phyloP scores from a whole-genome alignment of 2,113 vertebrate genomes.

The Laticauda colubrina region DNA sequence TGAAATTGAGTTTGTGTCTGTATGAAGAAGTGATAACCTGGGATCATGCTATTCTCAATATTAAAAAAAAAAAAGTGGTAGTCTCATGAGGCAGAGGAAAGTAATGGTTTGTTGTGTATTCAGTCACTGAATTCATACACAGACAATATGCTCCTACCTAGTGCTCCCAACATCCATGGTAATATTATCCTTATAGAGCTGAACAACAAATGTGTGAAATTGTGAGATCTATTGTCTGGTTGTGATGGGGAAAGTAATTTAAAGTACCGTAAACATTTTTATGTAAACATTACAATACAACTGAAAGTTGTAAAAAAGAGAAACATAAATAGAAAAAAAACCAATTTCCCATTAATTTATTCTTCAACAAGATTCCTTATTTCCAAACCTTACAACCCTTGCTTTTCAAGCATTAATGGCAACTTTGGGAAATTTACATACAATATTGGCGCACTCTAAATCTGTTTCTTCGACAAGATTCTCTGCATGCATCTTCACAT shows the following conservation, averaged over 20 bases:
- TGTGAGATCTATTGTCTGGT: conserved; percentile 25
- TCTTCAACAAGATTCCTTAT: not conserved
- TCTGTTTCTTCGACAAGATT: not conserved
- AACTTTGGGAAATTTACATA: not conserved
- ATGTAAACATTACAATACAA: conserved; percentile 5
- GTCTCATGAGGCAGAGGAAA: not conserved
- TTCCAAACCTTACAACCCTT: not conserved
- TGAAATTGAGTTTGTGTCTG: too few relatives aligned
- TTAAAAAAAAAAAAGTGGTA: not conserved
- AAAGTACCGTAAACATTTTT: conserved; percentile 18
- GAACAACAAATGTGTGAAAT: conserved; percentile 54
- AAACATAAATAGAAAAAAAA: not conserved
- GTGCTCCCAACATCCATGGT: conserved; percentile 54
- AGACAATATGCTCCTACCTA: conserved; percentile 56
- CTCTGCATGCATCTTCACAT: conserved; percentile 48
- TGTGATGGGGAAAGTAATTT: fast-evolving
- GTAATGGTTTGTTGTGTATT: conserved; percentile 13
- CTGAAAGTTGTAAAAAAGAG: conserved; percentile 2
- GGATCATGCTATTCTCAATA: too few relatives aligned
- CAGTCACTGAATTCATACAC: conserved; percentile 49
- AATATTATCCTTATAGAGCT: conserved; percentile 44
- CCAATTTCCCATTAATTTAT: not conserved
- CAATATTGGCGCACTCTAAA: conserved; percentile 32
- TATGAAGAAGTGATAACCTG: too few relatives aligned
- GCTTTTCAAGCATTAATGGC: not conserved